A percentile compares a stretch with the other conserved stretches of the same genome.
Conservation (phyloP, 2,113 vertebrate genomes). For the Halcyon malimbica region DNA sequence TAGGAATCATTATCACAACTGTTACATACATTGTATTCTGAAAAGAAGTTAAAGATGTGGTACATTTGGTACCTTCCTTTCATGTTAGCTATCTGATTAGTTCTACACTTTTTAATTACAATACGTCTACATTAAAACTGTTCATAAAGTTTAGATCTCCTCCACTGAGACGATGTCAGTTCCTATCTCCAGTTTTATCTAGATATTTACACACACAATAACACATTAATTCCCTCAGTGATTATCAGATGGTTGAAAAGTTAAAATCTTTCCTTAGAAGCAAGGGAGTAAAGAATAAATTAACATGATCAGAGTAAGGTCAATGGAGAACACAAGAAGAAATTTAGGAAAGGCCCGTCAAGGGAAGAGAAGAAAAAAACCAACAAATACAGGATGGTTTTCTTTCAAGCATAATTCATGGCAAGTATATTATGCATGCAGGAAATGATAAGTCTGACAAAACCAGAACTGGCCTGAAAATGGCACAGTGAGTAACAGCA, state of each 20-base stretch:
- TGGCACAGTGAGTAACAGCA: not conserved
- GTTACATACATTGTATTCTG: not conserved
- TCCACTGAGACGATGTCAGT: rapidly evolving
- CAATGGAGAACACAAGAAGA: not conserved
- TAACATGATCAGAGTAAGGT: not conserved
- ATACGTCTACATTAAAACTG: not conserved
- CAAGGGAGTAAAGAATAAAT: not conserved
- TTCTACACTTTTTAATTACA: not conserved
- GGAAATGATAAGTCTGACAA: not conserved
- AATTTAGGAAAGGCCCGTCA: not conserved
- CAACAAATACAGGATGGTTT: not conserved
- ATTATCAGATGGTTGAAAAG: not conserved
- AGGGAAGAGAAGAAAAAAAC: not conserved
- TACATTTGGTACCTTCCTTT: not conserved
- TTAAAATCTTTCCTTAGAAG: not conserved
- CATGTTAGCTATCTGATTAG: not conserved
- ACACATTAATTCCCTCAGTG: not conserved
- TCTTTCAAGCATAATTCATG: not conserved
- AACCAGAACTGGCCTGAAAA: not conserved
- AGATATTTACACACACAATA: not conserved
- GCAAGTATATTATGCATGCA: not conserved
- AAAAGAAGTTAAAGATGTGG: not conserved
- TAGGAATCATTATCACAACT: not conserved
- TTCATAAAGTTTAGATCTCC: not conserved
- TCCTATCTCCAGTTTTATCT: not conserved